phyloP scores from a whole-genome alignment of 2,113 vertebrate genomes.

The Menidia beryllina region DNA sequence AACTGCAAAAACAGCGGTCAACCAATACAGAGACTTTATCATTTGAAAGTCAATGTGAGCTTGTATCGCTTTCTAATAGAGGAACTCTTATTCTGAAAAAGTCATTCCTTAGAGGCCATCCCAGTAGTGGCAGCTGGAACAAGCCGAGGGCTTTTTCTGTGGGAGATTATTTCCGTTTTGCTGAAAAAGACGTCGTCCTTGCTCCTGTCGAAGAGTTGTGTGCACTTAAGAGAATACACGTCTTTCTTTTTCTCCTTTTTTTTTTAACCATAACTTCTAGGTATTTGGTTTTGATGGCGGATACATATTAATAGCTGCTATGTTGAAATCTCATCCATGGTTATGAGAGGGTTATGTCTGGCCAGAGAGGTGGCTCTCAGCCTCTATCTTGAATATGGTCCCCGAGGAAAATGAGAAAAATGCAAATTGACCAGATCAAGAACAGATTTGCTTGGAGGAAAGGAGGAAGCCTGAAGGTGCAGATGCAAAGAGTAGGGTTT shows the following conservation, averaged over 20 bases:
- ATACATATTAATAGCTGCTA: constrained; percentile 3
- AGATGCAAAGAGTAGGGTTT: constrained; percentile 34
- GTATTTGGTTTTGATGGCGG: constrained; percentile 5
- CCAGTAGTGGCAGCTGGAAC: not conserved
- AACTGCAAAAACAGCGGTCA: not conserved
- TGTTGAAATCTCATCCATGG: constrained; percentile 42
- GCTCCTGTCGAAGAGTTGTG: not conserved
- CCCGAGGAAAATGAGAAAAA: constrained; percentile 25
- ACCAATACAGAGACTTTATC: not conserved
- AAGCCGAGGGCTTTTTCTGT: not conserved
- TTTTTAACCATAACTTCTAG: not conserved
- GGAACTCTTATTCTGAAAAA: not conserved
- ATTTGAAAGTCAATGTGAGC: not conserved
- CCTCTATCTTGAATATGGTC: constrained; percentile 13
- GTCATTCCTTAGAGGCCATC: not conserved
- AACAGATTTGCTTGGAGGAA: not conserved
- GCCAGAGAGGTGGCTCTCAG: constrained; percentile 27
- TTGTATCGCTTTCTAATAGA: not conserved
- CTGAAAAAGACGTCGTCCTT: not conserved
- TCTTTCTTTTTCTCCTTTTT: not conserved
- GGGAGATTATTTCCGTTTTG: not conserved
- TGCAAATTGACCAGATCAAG: constrained; percentile 25
- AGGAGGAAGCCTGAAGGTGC: constrained; percentile 12
- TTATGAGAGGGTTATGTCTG: constrained; percentile 31
- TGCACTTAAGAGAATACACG: not conserved